phyloP scores from a whole-genome alignment of 2,888 invertebrate species.

The Boloria selene region DNA sequence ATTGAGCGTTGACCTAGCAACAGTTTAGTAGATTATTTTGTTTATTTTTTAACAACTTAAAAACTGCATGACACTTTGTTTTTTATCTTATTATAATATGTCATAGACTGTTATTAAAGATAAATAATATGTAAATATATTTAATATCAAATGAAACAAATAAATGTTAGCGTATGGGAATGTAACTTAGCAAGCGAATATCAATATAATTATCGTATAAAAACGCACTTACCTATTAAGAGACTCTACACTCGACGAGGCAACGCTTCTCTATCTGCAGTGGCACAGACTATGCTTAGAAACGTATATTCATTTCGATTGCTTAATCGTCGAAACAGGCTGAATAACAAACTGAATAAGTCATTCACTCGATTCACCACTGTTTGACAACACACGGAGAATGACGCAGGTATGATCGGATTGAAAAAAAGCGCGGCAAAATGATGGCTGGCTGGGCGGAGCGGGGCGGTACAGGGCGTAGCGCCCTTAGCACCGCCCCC shows the following conservation, averaged over 20 bases:
- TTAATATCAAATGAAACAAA: too few species aligned
- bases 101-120: neutral
- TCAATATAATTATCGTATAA: too few species aligned
- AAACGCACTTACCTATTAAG: constrained; percentile 18
- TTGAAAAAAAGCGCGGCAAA: constrained; percentile 76
- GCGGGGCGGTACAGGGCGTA: constrained; percentile 68
- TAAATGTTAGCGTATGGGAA: too few species aligned
- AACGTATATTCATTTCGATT: constrained; percentile 27
- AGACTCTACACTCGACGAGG: neutral
- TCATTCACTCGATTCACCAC: constrained; percentile 56
- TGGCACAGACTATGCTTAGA: constrained; percentile 13
- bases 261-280: neutral
- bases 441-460: constrained; percentile 75
- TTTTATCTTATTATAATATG: neutral
- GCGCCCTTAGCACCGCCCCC: constrained; percentile 78
- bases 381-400: constrained; percentile 75
- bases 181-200: too few species aligned
- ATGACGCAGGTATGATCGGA: constrained; percentile 67
- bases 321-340: constrained; percentile 42
- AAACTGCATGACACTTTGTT: neutral
- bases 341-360: constrained; percentile 44
- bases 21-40: constrained; percentile 10
- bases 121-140: too few species aligned
- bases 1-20: constrained; percentile 35
- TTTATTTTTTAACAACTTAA: neutral